phyloP scores from a whole-genome alignment of 2,888 invertebrate species.

The Pristionchus japonicus region DNA sequence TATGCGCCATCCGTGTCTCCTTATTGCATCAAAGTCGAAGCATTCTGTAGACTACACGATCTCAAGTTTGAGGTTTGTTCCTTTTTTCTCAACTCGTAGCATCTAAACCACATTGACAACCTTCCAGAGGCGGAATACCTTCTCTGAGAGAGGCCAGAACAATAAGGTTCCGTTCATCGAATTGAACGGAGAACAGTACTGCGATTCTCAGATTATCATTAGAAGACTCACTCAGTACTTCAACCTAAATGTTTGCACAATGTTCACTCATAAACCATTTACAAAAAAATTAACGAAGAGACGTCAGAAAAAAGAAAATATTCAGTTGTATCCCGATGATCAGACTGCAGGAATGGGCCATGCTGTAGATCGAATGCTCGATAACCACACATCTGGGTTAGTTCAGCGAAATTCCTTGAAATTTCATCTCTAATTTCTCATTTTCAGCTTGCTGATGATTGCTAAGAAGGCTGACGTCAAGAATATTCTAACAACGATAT shows the following conservation, averaged over 20 bases:
- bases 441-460: not conserved
- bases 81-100: too few relatives aligned
- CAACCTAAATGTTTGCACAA: not conserved
- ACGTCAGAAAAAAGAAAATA: not conserved
- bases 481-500: not conserved
- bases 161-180: conserved; percentile 23
- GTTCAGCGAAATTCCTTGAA: too few relatives aligned
- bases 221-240: conserved; percentile 18
- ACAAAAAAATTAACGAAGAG: too few relatives aligned
- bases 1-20: conserved; percentile 69
- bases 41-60: conserved; percentile 67
- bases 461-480: not conserved
- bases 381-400: conserved; percentile 12
- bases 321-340: not conserved
- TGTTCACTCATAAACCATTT: not conserved
- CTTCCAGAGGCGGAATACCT: conserved; percentile 19
- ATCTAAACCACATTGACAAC: not conserved
- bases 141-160: not conserved
- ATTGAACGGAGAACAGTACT: conserved; percentile 1
- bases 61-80: conserved; percentile 70
- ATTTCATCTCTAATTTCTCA: too few relatives aligned
- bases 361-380: conserved; percentile 7
- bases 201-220: conserved; percentile 26
- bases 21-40: conserved; percentile 72
- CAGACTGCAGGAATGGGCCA: not conserved